Evolutionary conservation across 2,797 vertebrate genomes (phyloP).

Genomic region (Pseudocheirus occidentalis): DNA sequence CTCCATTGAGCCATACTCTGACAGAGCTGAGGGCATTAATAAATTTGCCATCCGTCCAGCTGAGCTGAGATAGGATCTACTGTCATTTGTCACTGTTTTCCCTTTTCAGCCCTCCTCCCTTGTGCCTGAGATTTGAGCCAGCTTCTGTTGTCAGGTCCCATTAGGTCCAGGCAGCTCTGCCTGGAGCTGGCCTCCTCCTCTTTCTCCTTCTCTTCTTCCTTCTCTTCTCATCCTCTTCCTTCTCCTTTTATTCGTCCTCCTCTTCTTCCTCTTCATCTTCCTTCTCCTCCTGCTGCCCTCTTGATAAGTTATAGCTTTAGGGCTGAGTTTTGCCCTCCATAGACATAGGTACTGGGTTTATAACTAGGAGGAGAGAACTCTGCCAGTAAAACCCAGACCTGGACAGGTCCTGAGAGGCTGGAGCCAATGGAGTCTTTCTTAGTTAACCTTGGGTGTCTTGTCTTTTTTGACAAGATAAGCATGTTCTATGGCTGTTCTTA

Average conservation of each 20-base stretch:
- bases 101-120: neutral
- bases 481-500: neutral
- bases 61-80: neutral
- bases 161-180: neutral
- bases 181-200: neutral
- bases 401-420: neutral
- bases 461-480: neutral
- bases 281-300: rapidly evolving
- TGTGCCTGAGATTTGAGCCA: neutral
- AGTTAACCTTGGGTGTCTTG: neutral
- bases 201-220: neutral
- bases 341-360: neutral
- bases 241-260: rapidly evolving
- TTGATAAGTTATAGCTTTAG: neutral
- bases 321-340: neutral
- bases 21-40: neutral
- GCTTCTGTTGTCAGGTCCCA: constrained; percentile 36
- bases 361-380: neutral
- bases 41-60: neutral
- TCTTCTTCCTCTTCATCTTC: rapidly evolving
- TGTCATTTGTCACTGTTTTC: neutral
- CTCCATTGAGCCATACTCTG: neutral
- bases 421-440: neutral
- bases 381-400: neutral
- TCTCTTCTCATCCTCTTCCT: no score